phyloP scores from a whole-genome alignment of 2,888 invertebrate genomes.

The Rotaria magnacalcarata region DNA sequence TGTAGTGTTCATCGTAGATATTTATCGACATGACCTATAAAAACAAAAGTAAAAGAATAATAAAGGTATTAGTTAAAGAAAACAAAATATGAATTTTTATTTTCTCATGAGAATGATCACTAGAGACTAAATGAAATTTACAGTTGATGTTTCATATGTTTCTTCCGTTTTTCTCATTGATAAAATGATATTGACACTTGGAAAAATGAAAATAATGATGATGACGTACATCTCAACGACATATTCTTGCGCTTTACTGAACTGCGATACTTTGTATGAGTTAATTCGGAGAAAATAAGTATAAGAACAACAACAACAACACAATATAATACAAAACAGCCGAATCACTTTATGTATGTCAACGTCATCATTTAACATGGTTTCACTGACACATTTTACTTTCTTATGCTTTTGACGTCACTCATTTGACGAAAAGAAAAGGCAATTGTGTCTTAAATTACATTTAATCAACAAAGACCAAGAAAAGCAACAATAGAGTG shows the following conservation, averaged over 20 bases:
- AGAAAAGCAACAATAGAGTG: neutral
- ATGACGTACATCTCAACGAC: neutral
- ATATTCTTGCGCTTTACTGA: neutral
- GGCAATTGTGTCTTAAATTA: neutral
- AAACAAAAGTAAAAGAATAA: neutral
- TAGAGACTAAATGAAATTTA: conserved; percentile 10
- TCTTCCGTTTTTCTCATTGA: neutral
- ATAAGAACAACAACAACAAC: neutral
- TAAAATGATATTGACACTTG: neutral
- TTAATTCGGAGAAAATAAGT: neutral
- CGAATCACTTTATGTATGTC: neutral
- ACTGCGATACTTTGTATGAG: neutral
- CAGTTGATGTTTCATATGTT: neutral
- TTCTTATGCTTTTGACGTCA: neutral
- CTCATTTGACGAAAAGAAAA: neutral
- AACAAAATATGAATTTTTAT: neutral
- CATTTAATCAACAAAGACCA: neutral
- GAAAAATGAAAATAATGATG: neutral
- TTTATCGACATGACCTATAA: conserved; percentile 8
- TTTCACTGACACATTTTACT: neutral
- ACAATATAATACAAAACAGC: too few species aligned
- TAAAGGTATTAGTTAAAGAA: neutral
- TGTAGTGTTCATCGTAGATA: neutral
- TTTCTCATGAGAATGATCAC: neutral
- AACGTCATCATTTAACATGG: neutral